Percentiles rank a stretch among this genome's conserved stretches.
Conservation (phyloP, 2,113 vertebrate species). For the Sorex fumeus region DNA sequence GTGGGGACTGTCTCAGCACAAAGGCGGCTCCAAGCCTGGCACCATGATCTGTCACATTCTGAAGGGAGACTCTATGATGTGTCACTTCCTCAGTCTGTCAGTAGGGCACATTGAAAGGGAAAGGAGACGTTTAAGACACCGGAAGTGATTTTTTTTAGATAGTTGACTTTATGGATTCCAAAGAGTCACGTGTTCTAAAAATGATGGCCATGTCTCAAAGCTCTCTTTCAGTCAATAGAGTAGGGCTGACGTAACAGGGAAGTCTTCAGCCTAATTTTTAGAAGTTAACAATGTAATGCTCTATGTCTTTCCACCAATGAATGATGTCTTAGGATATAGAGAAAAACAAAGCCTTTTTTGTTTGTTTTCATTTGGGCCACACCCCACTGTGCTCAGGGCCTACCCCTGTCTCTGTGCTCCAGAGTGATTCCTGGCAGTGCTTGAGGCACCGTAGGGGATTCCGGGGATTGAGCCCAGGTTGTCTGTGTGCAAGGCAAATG, state of each 20-base stretch:
- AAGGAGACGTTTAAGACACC: neutral
- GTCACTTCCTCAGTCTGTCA: neutral
- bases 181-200: neutral
- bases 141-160: neutral
- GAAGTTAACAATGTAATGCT: neutral
- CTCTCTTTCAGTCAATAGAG: neutral
- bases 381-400: too few species aligned
- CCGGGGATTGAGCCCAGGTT: too few species aligned
- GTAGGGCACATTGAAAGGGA: neutral
- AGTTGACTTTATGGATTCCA: neutral
- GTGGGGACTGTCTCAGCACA: neutral
- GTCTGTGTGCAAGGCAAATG: too few species aligned
- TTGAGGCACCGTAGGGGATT: too few species aligned
- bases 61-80: neutral
- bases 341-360: too few species aligned
- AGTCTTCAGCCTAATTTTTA: neutral
- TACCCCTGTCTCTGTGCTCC: too few species aligned
- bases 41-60: conserved; percentile 15
- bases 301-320: neutral
- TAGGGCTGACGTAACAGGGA: neutral
- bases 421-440: too few species aligned
- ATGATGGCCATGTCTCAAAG: neutral
- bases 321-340: neutral
- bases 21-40: neutral
- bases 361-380: too few species aligned